phyloP scores from a whole-genome alignment of 1,140 invertebrate genomes.

The Polypedilum vanderplanki region DNA sequence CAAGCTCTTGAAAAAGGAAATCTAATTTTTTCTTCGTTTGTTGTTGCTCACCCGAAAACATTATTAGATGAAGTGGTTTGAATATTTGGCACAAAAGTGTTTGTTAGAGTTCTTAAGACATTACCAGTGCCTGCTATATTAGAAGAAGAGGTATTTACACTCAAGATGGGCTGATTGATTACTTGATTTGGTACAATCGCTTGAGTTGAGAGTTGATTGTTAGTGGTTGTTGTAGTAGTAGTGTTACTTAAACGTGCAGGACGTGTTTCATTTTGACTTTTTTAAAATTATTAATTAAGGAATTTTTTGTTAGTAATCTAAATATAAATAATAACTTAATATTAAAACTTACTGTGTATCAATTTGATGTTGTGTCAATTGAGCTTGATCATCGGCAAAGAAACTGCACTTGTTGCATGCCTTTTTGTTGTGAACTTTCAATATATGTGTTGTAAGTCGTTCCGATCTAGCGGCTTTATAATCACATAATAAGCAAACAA shows the following conservation, averaged over 20 bases:
- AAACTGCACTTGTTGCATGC: conserved; percentile 81
- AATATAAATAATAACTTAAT: neutral
- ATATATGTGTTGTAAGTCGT: conserved; percentile 75
- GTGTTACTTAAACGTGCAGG: conserved; percentile 34
- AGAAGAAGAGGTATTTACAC: conserved; percentile 26
- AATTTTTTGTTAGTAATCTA: neutral
- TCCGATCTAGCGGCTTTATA: conserved; percentile 85
- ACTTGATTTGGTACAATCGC: neutral
- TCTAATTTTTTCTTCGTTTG: too few species aligned
- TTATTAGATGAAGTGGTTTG: conserved; percentile 38
- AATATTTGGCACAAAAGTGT: conserved; percentile 41
- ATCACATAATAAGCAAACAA: conserved; percentile 79
- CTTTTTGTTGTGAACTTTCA: conserved; percentile 84
- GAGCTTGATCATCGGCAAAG: conserved; percentile 69
- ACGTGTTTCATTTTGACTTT: conserved; percentile 42
- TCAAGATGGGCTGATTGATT: neutral
- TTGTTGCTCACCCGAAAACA: conserved; percentile 25
- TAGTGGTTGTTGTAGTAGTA: conserved; percentile 32
- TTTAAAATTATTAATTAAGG: conserved; percentile 11
- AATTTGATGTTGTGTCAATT: conserved; percentile 67
- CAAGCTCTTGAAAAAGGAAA: too few species aligned
- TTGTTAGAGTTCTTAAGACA: conserved; percentile 43
- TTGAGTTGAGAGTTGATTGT: conserved; percentile 31
- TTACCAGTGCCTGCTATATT: conserved; percentile 39
- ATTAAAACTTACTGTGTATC: conserved; percentile 54